phyloP scores from a whole-genome alignment of 1,140 invertebrate species.

The Melitaea cinxia region DNA sequence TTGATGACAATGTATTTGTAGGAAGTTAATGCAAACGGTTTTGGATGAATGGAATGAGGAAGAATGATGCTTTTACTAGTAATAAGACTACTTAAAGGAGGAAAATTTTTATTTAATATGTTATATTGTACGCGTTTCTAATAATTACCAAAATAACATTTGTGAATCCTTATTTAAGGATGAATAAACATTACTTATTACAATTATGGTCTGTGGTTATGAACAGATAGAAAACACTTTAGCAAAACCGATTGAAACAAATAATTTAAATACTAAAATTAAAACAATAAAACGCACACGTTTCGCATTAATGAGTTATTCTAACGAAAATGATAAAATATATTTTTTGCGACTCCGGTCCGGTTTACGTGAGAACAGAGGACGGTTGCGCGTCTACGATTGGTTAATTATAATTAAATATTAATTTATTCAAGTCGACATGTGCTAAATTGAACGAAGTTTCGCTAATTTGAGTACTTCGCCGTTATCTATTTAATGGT shows the following conservation, averaged over 20 bases:
- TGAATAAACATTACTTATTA: too few relatives aligned
- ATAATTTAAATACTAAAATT: not conserved
- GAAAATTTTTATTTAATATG: too few relatives aligned
- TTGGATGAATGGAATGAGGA: too few relatives aligned
- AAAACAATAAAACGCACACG: constrained; percentile 7
- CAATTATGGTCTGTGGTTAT: too few relatives aligned
- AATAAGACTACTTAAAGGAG: too few relatives aligned
- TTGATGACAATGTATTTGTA: not conserved
- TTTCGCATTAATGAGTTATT: not conserved
- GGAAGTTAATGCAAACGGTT: not conserved
- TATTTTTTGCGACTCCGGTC: not conserved
- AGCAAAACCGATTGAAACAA: too few relatives aligned
- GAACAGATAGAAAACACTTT: not conserved
- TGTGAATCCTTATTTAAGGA: too few relatives aligned
- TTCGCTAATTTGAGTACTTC: constrained; percentile 20
- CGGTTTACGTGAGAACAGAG: constrained; percentile 21
- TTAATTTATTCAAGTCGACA: constrained; percentile 16
- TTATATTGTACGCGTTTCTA: too few relatives aligned
- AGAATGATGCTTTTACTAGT: too few relatives aligned
- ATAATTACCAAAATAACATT: too few relatives aligned
- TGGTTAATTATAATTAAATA: constrained; percentile 14
- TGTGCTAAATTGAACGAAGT: constrained; percentile 8
- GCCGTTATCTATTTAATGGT: constrained; percentile 21
- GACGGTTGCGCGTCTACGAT: constrained; percentile 17
- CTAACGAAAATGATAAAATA: not conserved